Conservation (phyloP, 2,797 vertebrate species). For the Phoeniculus purpureus region DNA sequence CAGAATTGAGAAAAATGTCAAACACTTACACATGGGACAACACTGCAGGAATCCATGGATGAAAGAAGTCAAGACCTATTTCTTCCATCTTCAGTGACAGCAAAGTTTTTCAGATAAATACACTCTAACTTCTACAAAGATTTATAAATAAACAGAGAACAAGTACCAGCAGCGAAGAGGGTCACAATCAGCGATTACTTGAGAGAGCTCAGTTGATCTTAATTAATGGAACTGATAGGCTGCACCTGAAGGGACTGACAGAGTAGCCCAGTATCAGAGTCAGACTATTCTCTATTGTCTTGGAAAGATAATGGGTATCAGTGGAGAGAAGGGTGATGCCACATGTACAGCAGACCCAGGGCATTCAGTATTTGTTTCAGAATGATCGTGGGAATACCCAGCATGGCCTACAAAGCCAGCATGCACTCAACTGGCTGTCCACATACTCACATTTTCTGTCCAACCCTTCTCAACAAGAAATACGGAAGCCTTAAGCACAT, state of each 20-base stretch:
- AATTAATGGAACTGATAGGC: background rate
- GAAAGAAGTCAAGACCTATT: background rate
- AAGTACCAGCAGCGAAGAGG: background rate
- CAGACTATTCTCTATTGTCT: background rate
- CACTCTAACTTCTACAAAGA: background rate
- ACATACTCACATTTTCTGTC: background rate
- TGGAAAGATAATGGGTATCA: background rate
- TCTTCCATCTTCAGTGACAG: background rate
- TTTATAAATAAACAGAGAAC: background rate
- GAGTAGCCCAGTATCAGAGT: background rate
- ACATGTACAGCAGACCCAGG: accelerated
- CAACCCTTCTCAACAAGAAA: background rate
- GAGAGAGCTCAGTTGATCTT: background rate
- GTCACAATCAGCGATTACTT: no score
- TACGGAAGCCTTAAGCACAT: background rate
- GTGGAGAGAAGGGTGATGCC: background rate
- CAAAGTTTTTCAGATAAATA: background rate
- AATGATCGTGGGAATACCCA: background rate
- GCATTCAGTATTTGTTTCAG: background rate
- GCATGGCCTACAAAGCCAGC: background rate
- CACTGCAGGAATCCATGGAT: background rate
- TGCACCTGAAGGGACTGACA: background rate
- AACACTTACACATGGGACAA: background rate
- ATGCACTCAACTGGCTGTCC: background rate
- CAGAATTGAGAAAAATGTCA: background rate